Conservation (phyloP, 2,113 vertebrate genomes). For the Prochilodus magdalenae region DNA sequence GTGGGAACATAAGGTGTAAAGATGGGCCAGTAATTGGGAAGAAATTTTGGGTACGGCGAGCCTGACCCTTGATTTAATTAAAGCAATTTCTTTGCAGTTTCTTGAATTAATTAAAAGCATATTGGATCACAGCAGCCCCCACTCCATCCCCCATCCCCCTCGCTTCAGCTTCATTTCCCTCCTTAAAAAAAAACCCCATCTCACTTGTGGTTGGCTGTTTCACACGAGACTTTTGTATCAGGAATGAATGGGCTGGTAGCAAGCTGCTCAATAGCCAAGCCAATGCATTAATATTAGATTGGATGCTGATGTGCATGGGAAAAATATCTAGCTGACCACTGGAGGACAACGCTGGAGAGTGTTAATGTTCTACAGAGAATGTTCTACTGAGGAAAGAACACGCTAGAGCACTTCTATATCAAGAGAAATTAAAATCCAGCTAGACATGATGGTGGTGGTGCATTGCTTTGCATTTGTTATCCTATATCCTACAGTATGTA, state of each 20-base stretch:
- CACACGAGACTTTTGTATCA: constrained; percentile 15
- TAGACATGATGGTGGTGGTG: too few relatives aligned
- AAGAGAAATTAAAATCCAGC: too few relatives aligned
- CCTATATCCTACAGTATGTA: too few relatives aligned
- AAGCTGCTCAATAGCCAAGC: constrained; percentile 8
- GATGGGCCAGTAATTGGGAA: constrained; percentile 57
- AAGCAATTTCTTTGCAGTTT: constrained; percentile 63
- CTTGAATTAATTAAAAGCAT: constrained; percentile 70
- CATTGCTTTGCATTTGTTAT: too few relatives aligned
- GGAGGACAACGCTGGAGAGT: too few relatives aligned
- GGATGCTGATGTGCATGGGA: constrained; percentile 26
- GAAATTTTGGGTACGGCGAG: constrained; percentile 46
- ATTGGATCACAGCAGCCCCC: constrained; percentile 52
- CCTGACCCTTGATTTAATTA: constrained; percentile 68
- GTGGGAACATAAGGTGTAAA: constrained; percentile 65
- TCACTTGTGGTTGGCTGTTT: constrained; percentile 39
- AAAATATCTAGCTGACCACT: not conserved
- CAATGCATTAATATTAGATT: not conserved
- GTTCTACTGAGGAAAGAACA: too few relatives aligned
- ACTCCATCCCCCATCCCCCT: constrained; percentile 3
- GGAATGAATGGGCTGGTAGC: constrained; percentile 15
- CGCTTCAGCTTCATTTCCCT: constrained; percentile 41
- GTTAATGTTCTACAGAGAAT: too few relatives aligned
- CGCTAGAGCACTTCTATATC: too few relatives aligned
- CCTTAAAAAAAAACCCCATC: constrained; percentile 47